Evolutionary conservation across 2,113 vertebrate species (phyloP).

Genomic region (Anguilla rostrata): DNA sequence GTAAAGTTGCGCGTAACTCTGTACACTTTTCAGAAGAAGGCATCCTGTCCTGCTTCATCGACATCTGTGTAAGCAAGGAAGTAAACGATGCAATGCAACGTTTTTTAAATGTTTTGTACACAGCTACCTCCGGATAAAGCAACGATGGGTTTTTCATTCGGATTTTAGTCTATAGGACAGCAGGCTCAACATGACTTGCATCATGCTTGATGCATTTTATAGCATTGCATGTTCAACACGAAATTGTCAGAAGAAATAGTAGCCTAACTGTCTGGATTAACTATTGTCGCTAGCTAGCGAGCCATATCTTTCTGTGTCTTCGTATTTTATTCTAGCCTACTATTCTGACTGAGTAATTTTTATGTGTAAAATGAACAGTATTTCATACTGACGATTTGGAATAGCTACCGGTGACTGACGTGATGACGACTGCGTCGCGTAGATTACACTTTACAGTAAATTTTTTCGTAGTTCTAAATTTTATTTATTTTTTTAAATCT

Average conservation of each 20-base stretch:
- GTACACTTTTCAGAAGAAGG: slow-evolving; percentile 3
- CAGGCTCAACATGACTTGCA: neutral
- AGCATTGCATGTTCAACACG: neutral
- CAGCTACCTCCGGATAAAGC: slow-evolving; percentile 45
- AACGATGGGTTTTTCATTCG: neutral
- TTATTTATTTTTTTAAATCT: too few species aligned
- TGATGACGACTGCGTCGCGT: neutral
- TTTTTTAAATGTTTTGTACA: slow-evolving; percentile 41
- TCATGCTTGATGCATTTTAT: neutral
- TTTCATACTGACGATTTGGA: neutral
- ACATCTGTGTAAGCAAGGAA: neutral
- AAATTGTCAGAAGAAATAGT: neutral
- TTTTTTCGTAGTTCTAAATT: neutral
- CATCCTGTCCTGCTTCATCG: neutral
- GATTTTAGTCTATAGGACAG: neutral
- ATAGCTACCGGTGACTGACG: neutral
- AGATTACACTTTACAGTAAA: neutral
- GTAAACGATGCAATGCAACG: neutral
- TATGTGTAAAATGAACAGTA: neutral
- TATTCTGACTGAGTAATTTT: neutral
- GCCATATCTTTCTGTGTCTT: neutral
- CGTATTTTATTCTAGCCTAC: neutral
- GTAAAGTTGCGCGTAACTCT: slow-evolving; percentile 56
- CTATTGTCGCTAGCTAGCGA: neutral
- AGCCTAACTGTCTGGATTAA: too few species aligned